A percentile compares a stretch with the other conserved stretches of the same genome.
These are phyloP conservation scores for Cyprinella venusta DNA, from an alignment of 2,797 vertebrate genomes.

Conservation along the genomic window DNA sequence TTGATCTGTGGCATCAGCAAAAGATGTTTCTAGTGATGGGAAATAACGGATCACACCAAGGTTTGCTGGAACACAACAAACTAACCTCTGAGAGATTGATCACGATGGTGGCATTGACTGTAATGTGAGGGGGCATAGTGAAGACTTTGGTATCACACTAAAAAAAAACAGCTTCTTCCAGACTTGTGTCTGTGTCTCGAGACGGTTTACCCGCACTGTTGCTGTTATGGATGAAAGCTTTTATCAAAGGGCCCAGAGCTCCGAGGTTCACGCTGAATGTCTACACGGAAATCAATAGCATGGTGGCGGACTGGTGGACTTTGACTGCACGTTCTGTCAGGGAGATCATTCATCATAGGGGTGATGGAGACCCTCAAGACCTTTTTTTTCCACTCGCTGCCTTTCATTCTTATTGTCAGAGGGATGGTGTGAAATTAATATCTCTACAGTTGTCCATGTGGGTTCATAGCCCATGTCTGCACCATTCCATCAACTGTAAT, in stretches of 20 bases:
- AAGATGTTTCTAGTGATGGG: constrained; percentile 31
- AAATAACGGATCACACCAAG: constrained; percentile 38
- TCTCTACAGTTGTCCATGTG: constrained; percentile 29
- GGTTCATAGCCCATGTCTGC: constrained; percentile 14
- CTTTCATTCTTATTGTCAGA: constrained; percentile 57
- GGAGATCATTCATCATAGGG: constrained; percentile 63
- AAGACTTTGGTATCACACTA: constrained; percentile 56
- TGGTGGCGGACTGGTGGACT: constrained; percentile 57
- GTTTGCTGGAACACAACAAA: constrained; percentile 41
- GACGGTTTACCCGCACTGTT: constrained; percentile 48
- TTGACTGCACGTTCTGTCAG: constrained; percentile 63
- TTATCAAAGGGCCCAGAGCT: constrained; percentile 57
- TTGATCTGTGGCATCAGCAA: not conserved
- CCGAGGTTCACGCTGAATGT: constrained; percentile 56
- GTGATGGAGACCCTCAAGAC: constrained; percentile 61
- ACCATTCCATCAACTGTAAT: constrained; percentile 37
- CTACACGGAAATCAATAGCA: constrained; percentile 63
- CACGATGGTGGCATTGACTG: constrained; percentile 43
- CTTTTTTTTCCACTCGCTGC: constrained; percentile 46
- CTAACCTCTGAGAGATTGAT: constrained; percentile 38
- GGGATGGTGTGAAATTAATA: constrained; percentile 54
- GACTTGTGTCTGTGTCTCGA: constrained; percentile 45
- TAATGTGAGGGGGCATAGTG: constrained; percentile 54
- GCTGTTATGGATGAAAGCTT: constrained; percentile 57
- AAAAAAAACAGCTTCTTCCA: constrained; percentile 49